These are phyloP conservation scores for Unio pictorum DNA, from an alignment of 2,888 invertebrate genomes.

Conservation along the genomic window DNA sequence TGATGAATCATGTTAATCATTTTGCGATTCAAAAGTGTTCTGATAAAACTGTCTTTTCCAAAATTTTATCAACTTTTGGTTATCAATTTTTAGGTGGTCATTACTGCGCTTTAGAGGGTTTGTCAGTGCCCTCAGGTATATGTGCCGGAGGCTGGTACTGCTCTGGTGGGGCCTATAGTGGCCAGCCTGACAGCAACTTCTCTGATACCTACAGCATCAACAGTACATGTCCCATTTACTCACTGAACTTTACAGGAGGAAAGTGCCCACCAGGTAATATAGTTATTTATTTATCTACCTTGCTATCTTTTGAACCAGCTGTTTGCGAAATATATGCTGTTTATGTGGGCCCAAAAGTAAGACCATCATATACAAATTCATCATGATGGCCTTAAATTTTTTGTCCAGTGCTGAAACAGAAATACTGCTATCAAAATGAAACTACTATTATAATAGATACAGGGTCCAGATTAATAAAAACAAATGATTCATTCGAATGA, in stretches of 20 bases:
- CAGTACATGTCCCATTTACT: conserved; percentile 62
- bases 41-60: too few relatives aligned
- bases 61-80: not conserved
- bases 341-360: not conserved
- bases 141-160: conserved; percentile 69
- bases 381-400: too few relatives aligned
- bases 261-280: conserved; percentile 62
- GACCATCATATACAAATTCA: too few relatives aligned
- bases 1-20: too few relatives aligned
- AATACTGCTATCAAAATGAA: too few relatives aligned
- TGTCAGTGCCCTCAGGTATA: conserved; percentile 60
- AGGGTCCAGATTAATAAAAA: too few relatives aligned
- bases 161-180: conserved; percentile 60
- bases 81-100: conserved; percentile 54
- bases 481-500: too few relatives aligned
- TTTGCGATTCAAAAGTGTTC: too few relatives aligned
- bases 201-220: conserved; percentile 44
- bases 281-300: not conserved
- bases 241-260: conserved; percentile 65
- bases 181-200: conserved; percentile 56
- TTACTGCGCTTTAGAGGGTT: conserved; percentile 62
- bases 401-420: too few relatives aligned
- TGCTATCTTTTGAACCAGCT: not conserved
- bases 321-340: not conserved
- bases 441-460: too few relatives aligned